phyloP scores from a whole-genome alignment of 2,888 invertebrate genomes.

The Agrotis exclamationis region DNA sequence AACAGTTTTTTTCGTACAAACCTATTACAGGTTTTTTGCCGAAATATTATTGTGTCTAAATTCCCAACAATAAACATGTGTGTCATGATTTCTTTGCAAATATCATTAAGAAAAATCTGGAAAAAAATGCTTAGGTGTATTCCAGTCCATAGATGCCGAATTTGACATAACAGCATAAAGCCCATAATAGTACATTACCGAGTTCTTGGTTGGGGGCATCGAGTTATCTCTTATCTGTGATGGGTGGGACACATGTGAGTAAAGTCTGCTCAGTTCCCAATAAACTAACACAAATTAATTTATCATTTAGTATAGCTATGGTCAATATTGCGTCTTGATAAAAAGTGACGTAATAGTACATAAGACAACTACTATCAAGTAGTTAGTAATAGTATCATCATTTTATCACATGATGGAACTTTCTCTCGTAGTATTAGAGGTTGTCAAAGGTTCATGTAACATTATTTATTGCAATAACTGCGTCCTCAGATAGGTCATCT shows the following conservation, averaged over 20 bases:
- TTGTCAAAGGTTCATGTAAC: slow-evolving; percentile 49
- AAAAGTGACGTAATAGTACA: slow-evolving; percentile 42
- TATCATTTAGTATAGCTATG: slow-evolving; percentile 28
- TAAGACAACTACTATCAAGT: slow-evolving; percentile 25
- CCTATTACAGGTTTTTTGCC: no score
- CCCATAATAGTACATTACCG: no score
- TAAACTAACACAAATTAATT: slow-evolving; percentile 27
- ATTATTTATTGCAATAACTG: slow-evolving; percentile 21
- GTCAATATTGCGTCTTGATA: slow-evolving; percentile 47
- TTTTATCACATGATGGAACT: slow-evolving; percentile 60
- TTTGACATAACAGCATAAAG: no score
- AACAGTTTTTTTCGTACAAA: no score
- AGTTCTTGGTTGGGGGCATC: no score
- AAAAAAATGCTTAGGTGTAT: no score
- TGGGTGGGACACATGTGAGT: slow-evolving; percentile 11
- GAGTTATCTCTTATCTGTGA: slow-evolving; percentile 32
- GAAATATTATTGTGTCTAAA: no score
- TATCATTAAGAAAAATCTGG: no score
- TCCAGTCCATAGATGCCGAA: no score
- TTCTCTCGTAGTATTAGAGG: slow-evolving; percentile 48
- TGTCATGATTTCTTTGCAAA: no score
- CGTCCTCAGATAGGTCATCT: slow-evolving; percentile 17
- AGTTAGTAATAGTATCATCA: slow-evolving; percentile 44
- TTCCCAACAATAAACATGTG: no score
- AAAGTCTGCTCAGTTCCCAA: slow-evolving; percentile 23